Evolutionary conservation across 2,888 invertebrate species (phyloP).

Genomic region (Epinotia demarniana): DNA sequence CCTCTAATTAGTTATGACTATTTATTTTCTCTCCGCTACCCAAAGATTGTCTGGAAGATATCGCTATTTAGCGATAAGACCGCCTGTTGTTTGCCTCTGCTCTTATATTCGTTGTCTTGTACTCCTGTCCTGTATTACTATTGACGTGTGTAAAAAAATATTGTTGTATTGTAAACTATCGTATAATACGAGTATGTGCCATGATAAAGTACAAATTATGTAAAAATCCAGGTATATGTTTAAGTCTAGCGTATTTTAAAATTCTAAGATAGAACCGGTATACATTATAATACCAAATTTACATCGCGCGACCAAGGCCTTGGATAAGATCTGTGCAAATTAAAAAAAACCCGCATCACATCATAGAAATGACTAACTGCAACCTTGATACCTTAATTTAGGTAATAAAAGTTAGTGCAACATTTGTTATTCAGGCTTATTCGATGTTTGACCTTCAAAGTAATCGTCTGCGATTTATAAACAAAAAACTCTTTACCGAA

Average conservation of each 20-base stretch:
- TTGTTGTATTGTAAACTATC: no score
- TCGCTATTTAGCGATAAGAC: no score
- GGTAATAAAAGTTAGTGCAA: constrained; percentile 41
- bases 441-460: constrained; percentile 21
- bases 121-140: no score
- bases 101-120: no score
- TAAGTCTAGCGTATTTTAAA: constrained; percentile 14
- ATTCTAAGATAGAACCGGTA: constrained; percentile 17
- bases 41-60: no score
- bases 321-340: constrained; percentile 27
- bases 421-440: constrained; percentile 13
- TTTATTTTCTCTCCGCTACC: no score
- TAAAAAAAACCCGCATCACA: constrained; percentile 19
- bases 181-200: neutral
- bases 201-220: neutral
- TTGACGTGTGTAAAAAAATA: no score
- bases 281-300: constrained; percentile 28
- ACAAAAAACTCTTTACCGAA: neutral
- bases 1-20: no score
- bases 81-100: no score
- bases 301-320: constrained; percentile 20
- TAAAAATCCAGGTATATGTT: neutral
- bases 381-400: constrained; percentile 37
- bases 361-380: constrained; percentile 39
- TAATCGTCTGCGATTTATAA: constrained; percentile 12